These are phyloP conservation scores for Acomys russatus DNA, from an alignment of 2,797 vertebrate species.

Conservation along the genomic window DNA sequence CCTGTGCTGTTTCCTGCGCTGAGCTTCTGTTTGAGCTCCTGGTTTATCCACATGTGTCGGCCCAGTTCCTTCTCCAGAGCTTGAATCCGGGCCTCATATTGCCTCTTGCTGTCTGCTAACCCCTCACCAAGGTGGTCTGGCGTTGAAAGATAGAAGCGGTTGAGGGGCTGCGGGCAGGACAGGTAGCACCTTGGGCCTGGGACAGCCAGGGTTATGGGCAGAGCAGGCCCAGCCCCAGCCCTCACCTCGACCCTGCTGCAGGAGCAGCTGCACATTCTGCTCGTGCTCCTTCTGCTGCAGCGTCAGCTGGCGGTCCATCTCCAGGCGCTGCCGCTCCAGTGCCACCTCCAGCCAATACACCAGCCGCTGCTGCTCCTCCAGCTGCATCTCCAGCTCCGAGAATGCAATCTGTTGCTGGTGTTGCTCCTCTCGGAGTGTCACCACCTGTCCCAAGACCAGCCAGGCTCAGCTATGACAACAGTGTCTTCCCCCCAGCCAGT, in stretches of 20 bases:
- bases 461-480: neutral
- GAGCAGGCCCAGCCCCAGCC: neutral
- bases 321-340: conserved; percentile 94
- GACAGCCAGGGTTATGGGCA: too few relatives aligned
- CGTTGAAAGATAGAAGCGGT: neutral
- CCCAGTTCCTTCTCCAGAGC: conserved; percentile 95
- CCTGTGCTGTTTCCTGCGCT: conserved; percentile 84
- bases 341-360: conserved; percentile 96
- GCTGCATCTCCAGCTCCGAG: conserved; percentile 96
- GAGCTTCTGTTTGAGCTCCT: conserved; percentile 94
- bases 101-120: conserved; percentile 93
- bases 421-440: conserved; percentile 97
- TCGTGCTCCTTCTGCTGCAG: conserved; percentile 97
- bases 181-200: too few relatives aligned
- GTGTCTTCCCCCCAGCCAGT: neutral
- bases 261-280: conserved; percentile 94
- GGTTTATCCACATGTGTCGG: conserved; percentile 92
- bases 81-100: conserved; percentile 95
- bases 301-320: conserved; percentile 97
- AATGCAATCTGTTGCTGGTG: conserved; percentile 95
- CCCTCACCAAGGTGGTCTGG: conserved; percentile 97
- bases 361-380: conserved; percentile 96
- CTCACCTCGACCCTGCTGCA: conserved; percentile 96
- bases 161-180: neutral
- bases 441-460: conserved; percentile 91